Evolutionary conservation across 1,140 invertebrate genomes (phyloP).

Genomic region (Holcopasites calliopsidis): DNA sequence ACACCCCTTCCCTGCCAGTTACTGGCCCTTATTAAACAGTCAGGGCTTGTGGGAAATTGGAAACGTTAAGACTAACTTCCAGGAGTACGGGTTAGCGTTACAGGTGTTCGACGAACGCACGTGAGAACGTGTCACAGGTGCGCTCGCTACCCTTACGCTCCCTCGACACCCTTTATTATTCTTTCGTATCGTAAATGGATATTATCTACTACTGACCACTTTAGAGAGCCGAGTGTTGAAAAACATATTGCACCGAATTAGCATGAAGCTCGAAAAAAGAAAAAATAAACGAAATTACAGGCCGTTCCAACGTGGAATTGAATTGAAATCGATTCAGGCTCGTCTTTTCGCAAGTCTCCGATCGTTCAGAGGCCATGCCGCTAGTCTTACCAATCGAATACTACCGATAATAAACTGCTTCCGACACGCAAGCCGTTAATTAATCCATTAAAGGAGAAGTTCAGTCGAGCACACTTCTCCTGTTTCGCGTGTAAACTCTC

Average conservation of each 20-base stretch:
- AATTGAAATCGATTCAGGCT: too few relatives aligned
- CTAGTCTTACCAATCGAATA: too few relatives aligned
- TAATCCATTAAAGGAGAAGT: constrained; percentile 64
- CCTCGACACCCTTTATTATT: constrained; percentile 61
- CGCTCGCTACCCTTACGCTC: constrained; percentile 52
- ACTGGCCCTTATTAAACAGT: constrained; percentile 54
- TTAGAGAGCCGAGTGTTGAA: constrained; percentile 20
- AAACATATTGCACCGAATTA: too few relatives aligned
- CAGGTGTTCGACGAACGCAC: constrained; percentile 73
- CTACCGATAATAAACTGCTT: constrained; percentile 55
- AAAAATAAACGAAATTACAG: too few relatives aligned
- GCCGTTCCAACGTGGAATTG: too few relatives aligned
- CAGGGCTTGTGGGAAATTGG: constrained; percentile 69
- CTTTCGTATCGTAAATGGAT: constrained; percentile 68
- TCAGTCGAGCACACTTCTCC: constrained; percentile 51
- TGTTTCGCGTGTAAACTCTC: constrained; percentile 47
- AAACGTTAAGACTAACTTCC: constrained; percentile 40
- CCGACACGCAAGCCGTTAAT: constrained; percentile 67
- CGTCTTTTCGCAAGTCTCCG: neutral
- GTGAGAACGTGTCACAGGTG: constrained; percentile 77
- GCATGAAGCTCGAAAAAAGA: too few relatives aligned
- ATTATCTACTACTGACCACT: constrained; percentile 51
- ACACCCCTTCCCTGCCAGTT: constrained; percentile 31
- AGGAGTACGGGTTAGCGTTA: constrained; percentile 52
- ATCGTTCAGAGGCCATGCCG: too few relatives aligned